Conservation (phyloP, 2,888 invertebrate genomes). For the Drosophila lutescens region DNA sequence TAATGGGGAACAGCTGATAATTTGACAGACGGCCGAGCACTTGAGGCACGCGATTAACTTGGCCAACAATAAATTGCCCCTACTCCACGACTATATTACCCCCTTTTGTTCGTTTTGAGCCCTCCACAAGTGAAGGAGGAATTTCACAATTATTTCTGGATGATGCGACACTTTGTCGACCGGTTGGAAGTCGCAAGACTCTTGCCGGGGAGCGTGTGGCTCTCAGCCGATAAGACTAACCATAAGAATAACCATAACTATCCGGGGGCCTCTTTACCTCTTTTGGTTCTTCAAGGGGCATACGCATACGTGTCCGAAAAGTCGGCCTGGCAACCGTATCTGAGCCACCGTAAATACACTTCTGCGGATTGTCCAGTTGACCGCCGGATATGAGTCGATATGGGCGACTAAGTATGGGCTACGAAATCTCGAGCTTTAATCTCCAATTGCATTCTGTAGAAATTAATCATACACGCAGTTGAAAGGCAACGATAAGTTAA, state of each 20-base stretch:
- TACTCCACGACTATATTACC: neutral
- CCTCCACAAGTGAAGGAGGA: neutral
- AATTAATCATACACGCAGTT: neutral
- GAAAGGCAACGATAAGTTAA: neutral
- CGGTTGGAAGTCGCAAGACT: slow-evolving; percentile 1
- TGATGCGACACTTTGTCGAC: slow-evolving; percentile 8
- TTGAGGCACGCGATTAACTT: slow-evolving; percentile 43
- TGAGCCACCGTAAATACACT: slow-evolving; percentile 2
- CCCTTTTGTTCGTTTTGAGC: neutral
- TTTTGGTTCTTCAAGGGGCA: neutral
- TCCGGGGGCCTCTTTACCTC: neutral
- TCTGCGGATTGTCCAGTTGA: slow-evolving; percentile 20
- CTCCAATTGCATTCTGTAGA: neutral
- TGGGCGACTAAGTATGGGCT: neutral
- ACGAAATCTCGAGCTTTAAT: neutral
- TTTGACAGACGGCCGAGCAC: slow-evolving; percentile 35
- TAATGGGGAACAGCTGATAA: slow-evolving; percentile 55
- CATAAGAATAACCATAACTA: slow-evolving; percentile 16
- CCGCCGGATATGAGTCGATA: slow-evolving; percentile 28
- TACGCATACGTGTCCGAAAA: neutral
- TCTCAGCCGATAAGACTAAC: slow-evolving; percentile 9
- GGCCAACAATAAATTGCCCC: slow-evolving; percentile 16
- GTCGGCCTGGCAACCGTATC: slow-evolving; percentile 21
- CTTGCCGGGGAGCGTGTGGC: slow-evolving; percentile 12
- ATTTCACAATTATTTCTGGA: slow-evolving; percentile 30